Percentiles rank a stretch among this genome's conserved stretches.
phyloP scores from a whole-genome alignment of 2,113 vertebrate genomes.

The Callochromis pleurospilus region DNA sequence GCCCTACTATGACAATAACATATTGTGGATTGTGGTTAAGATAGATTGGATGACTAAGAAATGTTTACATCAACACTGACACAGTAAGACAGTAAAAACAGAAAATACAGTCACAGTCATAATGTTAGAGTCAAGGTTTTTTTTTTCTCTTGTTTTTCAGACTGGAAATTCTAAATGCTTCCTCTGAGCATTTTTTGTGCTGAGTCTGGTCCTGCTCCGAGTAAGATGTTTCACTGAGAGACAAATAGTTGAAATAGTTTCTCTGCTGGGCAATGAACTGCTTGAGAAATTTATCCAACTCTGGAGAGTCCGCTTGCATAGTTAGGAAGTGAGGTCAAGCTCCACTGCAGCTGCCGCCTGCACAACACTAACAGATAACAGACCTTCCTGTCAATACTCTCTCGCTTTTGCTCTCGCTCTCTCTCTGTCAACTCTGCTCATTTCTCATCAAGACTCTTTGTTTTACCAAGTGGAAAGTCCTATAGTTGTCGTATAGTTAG shows the following conservation, averaged over 20 bases:
- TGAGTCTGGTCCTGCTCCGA: neutral
- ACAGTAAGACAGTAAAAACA: no score
- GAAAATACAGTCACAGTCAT: neutral
- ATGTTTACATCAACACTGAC: neutral
- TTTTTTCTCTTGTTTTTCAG: neutral
- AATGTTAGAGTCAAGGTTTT: neutral
- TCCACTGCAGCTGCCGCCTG: slow-evolving; percentile 52
- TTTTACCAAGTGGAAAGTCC: neutral
- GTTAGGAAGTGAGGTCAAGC: slow-evolving; percentile 59
- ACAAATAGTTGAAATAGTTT: slow-evolving; percentile 31
- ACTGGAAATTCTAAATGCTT: neutral
- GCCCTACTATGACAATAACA: neutral
- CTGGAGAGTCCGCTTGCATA: slow-evolving; percentile 47
- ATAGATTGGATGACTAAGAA: neutral
- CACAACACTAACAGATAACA: slow-evolving; percentile 56
- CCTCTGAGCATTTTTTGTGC: neutral
- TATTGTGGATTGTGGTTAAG: neutral
- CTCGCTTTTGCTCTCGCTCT: neutral
- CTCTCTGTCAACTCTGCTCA: neutral
- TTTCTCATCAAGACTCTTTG: neutral
- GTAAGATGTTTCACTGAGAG: neutral
- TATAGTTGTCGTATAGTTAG: neutral
- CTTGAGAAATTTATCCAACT: slow-evolving; percentile 41
- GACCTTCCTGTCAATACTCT: slow-evolving; percentile 27
- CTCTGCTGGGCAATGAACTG: slow-evolving; percentile 3